Percentiles rank a stretch among this genome's conserved stretches.
Evolutionary conservation across 2,797 vertebrate genomes (phyloP).

Genomic region (Pampus argenteus): DNA sequence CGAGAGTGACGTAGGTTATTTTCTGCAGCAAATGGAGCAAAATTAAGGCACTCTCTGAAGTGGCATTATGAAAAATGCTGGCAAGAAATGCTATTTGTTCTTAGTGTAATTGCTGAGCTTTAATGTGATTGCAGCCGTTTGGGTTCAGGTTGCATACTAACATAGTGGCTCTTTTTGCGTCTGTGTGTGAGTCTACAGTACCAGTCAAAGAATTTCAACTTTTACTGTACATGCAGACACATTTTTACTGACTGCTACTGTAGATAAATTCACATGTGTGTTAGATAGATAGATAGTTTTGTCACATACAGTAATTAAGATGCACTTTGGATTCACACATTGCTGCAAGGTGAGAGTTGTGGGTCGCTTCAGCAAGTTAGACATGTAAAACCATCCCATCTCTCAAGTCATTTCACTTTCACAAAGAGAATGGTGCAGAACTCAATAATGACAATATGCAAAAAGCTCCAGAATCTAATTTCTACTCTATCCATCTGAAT

Average conservation of each 20-base stretch:
- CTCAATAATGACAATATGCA: slow-evolving; percentile 77
- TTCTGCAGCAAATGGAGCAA: slow-evolving; percentile 41
- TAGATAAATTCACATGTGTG: neutral
- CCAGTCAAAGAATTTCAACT: neutral
- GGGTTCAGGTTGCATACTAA: slow-evolving; percentile 42
- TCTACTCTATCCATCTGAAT: slow-evolving; percentile 79
- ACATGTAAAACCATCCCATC: slow-evolving; percentile 52
- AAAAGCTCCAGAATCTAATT: slow-evolving; percentile 75
- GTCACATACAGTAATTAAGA: slow-evolving; percentile 50
- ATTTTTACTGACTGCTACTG: too few species aligned
- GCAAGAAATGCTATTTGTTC: slow-evolving; percentile 62
- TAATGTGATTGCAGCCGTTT: slow-evolving; percentile 63
- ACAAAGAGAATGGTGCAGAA: slow-evolving; percentile 58
- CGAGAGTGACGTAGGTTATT: slow-evolving; percentile 50
- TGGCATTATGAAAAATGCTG: slow-evolving; percentile 55
- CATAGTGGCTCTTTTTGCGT: slow-evolving; percentile 17
- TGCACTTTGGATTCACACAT: slow-evolving; percentile 58
- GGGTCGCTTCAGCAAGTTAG: slow-evolving; percentile 48
- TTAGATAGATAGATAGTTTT: too few species aligned
- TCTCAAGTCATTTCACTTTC: slow-evolving; percentile 71
- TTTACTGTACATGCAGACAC: too few species aligned
- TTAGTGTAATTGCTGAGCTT: slow-evolving; percentile 53
- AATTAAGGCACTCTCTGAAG: slow-evolving; percentile 53
- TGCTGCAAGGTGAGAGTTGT: slow-evolving; percentile 54
- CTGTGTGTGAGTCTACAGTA: neutral